phyloP scores from a whole-genome alignment of 2,797 vertebrate species.

The Ptychadena robeensis region DNA sequence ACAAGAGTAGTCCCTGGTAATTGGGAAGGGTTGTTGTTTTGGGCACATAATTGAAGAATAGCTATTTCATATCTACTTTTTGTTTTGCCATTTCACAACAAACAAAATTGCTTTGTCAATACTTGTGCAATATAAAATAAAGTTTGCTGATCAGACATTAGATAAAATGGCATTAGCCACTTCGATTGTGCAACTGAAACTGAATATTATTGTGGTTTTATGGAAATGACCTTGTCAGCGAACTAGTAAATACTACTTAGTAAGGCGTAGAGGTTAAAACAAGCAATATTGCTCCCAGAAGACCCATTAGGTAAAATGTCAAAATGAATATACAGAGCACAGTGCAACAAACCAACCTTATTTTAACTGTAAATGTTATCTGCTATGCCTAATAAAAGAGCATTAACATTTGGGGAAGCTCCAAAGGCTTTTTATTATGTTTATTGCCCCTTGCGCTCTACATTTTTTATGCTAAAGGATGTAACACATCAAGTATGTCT shows the following conservation, averaged over 20 bases:
- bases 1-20: too few relatives aligned
- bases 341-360: slow-evolving; percentile 50
- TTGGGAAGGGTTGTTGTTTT: too few relatives aligned
- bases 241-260: slow-evolving; percentile 47
- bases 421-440: slow-evolving; percentile 32
- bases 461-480: slow-evolving; percentile 22
- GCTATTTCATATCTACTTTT: too few relatives aligned
- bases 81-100: not conserved
- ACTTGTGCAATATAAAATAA: slow-evolving; percentile 13
- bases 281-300: slow-evolving; percentile 44
- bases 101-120: not conserved
- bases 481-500: not conserved
- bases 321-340: slow-evolving; percentile 49
- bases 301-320: slow-evolving; percentile 57
- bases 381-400: slow-evolving; percentile 39
- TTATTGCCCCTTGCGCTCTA: slow-evolving; percentile 10
- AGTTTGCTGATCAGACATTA: slow-evolving; percentile 16
- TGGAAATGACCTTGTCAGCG: slow-evolving; percentile 39
- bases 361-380: slow-evolving; percentile 51
- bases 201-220: slow-evolving; percentile 35
- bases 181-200: slow-evolving; percentile 8
- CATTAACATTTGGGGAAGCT: slow-evolving; percentile 44
- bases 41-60: too few relatives aligned
- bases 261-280: slow-evolving; percentile 48
- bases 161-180: not conserved